Base-by-base conservation (phyloP, 2,797 vertebrate genomes). In the Brachymystax lenok region DNA sequence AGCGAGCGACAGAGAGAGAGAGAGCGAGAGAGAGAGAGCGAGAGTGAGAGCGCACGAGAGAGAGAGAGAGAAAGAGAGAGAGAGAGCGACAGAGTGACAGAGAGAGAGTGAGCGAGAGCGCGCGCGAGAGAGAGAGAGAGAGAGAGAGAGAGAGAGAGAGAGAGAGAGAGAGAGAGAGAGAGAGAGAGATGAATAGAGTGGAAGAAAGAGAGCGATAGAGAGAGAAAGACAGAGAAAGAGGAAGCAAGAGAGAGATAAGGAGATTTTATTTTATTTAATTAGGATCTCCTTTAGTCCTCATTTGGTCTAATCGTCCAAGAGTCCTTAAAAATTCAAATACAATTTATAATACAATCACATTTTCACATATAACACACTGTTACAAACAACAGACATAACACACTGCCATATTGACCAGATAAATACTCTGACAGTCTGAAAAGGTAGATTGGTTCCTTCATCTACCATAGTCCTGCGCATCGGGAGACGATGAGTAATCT, bases 11-110 rank as follows among this genome's bases (percentile, higher is more conserved):
- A 75, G 79, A 50, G 10, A 72, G 66, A 28, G 70, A 52, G 64
- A 13, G 28, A 85, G 64, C 67, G 70, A 76, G 80, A 83, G 76
- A 35, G 24, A 61, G 40, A 33, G n/a, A 33, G 51, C n/a, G n/a
- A n/a, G n/a, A n/a, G n/a, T n/a, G n/a, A n/a, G n/a, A n/a, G n/a
- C n/a, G n/a, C n/a, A n/a, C n/a, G 79, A 70, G 12, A 70, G 71
- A 54, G 72, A 75, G 71, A 69, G 77, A 70, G 46, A 77, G 78
- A 81, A 79, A 8, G 33, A 69, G 68, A 72, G 8, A 33, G 10
- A 2, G 19, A 46, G 17, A 21, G 33, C 19, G n/a, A 33, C 6
- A 19, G 27, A 21, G 69, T 52, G 54, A 28, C 10, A 33, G 61
- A 27, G 52, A 50, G 19, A 24, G 33, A 40, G 10, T 19, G 13